Evolutionary conservation across 1,140 invertebrate species (phyloP).

Genomic region (Drosophila paulistorum): DNA sequence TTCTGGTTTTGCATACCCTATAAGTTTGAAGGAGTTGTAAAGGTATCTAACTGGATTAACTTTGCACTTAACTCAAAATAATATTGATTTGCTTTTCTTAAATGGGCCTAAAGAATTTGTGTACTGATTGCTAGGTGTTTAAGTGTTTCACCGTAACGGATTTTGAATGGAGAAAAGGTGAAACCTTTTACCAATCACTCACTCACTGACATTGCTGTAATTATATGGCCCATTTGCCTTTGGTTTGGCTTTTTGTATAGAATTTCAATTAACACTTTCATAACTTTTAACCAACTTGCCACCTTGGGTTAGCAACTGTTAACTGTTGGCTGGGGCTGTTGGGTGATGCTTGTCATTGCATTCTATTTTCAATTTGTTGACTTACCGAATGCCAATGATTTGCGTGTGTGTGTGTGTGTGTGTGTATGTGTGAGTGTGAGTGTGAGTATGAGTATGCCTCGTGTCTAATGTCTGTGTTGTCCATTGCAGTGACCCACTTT

Average conservation of each 20-base stretch:
- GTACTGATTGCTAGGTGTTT: too few species aligned
- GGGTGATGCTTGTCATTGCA: constrained; percentile 46
- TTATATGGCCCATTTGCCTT: constrained; percentile 43
- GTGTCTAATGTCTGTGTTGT: constrained; percentile 2
- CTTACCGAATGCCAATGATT: constrained; percentile 30
- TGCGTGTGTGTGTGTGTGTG: constrained; percentile 30
- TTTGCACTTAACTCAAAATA: too few species aligned
- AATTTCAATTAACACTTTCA: constrained; percentile 70
- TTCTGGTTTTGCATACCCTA: background rate
- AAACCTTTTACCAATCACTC: background rate
- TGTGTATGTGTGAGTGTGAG: constrained; percentile 34
- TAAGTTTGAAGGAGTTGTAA: background rate
- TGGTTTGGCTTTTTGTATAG: constrained; percentile 38
- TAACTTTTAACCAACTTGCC: constrained; percentile 51
- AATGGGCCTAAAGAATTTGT: too few species aligned
- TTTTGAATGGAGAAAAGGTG: too few species aligned
- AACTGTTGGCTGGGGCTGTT: constrained; percentile 34
- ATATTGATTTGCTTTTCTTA: too few species aligned
- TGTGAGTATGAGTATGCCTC: constrained; percentile 8
- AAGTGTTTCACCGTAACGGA: too few species aligned
- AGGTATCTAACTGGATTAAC: too few species aligned
- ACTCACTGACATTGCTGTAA: constrained; percentile 5
- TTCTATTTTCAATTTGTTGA: constrained; percentile 69
- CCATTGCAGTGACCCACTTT: constrained; percentile 64
- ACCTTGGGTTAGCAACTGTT: constrained; percentile 36